Conservation (phyloP, 2,888 invertebrate genomes). For the Pyrgus malvae region DNA sequence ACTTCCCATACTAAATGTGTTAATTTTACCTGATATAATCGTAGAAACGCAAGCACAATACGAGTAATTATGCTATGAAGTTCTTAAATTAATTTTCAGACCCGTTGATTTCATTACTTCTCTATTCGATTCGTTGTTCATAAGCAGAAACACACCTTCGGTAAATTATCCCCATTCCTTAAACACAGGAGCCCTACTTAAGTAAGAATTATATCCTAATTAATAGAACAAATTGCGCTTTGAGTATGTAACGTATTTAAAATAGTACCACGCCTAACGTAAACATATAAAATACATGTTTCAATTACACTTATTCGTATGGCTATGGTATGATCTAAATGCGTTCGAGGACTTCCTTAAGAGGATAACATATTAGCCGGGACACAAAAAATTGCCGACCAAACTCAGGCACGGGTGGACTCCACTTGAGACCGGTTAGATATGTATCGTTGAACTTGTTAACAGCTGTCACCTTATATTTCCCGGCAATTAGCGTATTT, state of each 20-base stretch:
- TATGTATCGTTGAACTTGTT: slow-evolving; percentile 16
- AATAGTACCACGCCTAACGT: slow-evolving; percentile 24
- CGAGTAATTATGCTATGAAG: too few species aligned
- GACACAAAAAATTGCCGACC: slow-evolving; percentile 52
- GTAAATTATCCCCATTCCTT: slow-evolving; percentile 29
- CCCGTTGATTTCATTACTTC: too few species aligned
- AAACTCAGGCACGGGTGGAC: slow-evolving; percentile 39
- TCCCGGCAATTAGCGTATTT: slow-evolving; percentile 26
- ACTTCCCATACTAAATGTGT: too few species aligned
- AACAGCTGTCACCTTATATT: slow-evolving; percentile 20
- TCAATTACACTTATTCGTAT: slow-evolving; percentile 63
- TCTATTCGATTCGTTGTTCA: too few species aligned
- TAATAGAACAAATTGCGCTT: slow-evolving; percentile 33
- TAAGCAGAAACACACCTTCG: slow-evolving; percentile 18
- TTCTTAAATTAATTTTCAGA: too few species aligned
- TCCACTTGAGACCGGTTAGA: slow-evolving; percentile 37
- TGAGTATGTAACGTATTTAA: slow-evolving; percentile 22
- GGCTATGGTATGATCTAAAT: slow-evolving; percentile 64
- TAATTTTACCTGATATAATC: too few species aligned
- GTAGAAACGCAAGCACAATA: too few species aligned
- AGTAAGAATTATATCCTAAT: slow-evolving; percentile 34
- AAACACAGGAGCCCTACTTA: slow-evolving; percentile 27
- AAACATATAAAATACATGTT: slow-evolving; percentile 54
- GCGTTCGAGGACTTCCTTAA: slow-evolving; percentile 60
- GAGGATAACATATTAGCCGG: slow-evolving; percentile 62